A percentile compares a stretch with the other conserved stretches of the same genome.
These are phyloP conservation scores for Eulimnadia texana DNA, from an alignment of 1,140 invertebrate species.

Conservation along the genomic window DNA sequence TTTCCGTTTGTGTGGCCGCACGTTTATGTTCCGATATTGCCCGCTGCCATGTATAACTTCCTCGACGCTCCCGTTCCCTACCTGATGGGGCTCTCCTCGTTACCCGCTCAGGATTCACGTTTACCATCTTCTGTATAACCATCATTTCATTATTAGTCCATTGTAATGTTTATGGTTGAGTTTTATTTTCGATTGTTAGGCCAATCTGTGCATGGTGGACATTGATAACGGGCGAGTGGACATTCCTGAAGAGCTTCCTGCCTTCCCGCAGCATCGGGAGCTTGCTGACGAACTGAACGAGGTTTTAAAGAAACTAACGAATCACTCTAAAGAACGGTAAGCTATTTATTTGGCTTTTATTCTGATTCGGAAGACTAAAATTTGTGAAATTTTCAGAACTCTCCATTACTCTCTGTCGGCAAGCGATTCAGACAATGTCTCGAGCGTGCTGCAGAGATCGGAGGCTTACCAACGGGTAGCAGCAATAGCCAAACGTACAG, in stretches of 20 bases:
- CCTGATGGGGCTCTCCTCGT: constrained; percentile 66
- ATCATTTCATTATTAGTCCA: too few relatives aligned
- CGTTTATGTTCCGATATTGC: constrained; percentile 96
- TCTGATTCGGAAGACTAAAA: background rate
- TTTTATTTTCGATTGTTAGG: too few relatives aligned
- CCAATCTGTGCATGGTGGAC: constrained; percentile 88
- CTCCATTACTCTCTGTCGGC: background rate
- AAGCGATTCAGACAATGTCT: background rate
- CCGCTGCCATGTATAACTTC: constrained; percentile 87
- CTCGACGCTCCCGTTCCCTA: constrained; percentile 97
- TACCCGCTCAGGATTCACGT: constrained; percentile 4
- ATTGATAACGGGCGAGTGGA: constrained; percentile 84
- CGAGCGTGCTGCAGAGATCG: constrained; percentile 8
- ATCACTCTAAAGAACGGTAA: background rate
- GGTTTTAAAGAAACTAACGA: constrained; percentile 56
- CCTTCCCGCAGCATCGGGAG: constrained; percentile 76
- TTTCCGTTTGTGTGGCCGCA: constrained; percentile 97
- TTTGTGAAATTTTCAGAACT: background rate
- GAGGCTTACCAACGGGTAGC: constrained; percentile 11
- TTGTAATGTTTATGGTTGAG: too few relatives aligned
- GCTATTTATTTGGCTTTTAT: background rate
- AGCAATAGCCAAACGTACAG: constrained; percentile 13
- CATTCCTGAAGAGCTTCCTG: constrained; percentile 85
- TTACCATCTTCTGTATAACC: background rate
- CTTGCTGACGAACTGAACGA: constrained; percentile 72